phyloP scores from a whole-genome alignment of 2,797 vertebrate species.

The Poeciliopsis paucimaculata region DNA sequence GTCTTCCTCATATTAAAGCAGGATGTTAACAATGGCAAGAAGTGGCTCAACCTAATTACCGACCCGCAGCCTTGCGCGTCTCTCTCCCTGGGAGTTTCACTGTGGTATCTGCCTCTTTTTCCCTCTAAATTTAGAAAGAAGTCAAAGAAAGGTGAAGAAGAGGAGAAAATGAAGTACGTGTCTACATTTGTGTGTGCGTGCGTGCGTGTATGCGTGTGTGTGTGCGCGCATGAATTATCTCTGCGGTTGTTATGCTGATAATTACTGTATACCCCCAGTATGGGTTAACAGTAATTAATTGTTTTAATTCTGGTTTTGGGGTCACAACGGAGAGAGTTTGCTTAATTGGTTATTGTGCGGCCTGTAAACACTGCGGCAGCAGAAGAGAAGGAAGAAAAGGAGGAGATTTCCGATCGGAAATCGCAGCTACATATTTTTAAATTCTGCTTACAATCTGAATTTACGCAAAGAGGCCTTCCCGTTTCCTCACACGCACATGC shows the following conservation, averaged over 20 bases:
- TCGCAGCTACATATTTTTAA: slow-evolving; percentile 14
- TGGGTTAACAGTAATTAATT: slow-evolving; percentile 80
- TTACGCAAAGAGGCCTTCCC: slow-evolving; percentile 67
- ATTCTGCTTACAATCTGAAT: slow-evolving; percentile 49
- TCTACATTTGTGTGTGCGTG: slow-evolving; percentile 1
- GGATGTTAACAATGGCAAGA: slow-evolving; percentile 80
- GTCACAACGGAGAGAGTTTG: slow-evolving; percentile 59
- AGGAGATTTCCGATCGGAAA: slow-evolving; percentile 19
- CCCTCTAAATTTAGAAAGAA: slow-evolving; percentile 75
- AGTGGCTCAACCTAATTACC: slow-evolving; percentile 83
- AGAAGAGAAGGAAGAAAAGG: slow-evolving; percentile 13
- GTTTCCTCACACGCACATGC: slow-evolving; percentile 55
- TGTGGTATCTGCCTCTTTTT: slow-evolving; percentile 57
- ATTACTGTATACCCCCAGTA: slow-evolving; percentile 67
- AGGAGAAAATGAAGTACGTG: slow-evolving; percentile 23
- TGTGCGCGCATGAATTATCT: slow-evolving; percentile 51
- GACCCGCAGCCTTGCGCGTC: slow-evolving; percentile 53
- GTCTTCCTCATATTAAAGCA: slow-evolving; percentile 76
- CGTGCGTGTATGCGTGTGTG: neutral
- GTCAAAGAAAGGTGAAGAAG: slow-evolving; percentile 64
- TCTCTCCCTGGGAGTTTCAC: slow-evolving; percentile 72
- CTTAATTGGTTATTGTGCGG: slow-evolving; percentile 65
- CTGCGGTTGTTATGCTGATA: slow-evolving; percentile 67
- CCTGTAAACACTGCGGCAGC: slow-evolving; percentile 71
- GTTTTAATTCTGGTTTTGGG: slow-evolving; percentile 76